Conservation (phyloP, 2,113 vertebrate species). For the Eretmochelys imbricata region DNA sequence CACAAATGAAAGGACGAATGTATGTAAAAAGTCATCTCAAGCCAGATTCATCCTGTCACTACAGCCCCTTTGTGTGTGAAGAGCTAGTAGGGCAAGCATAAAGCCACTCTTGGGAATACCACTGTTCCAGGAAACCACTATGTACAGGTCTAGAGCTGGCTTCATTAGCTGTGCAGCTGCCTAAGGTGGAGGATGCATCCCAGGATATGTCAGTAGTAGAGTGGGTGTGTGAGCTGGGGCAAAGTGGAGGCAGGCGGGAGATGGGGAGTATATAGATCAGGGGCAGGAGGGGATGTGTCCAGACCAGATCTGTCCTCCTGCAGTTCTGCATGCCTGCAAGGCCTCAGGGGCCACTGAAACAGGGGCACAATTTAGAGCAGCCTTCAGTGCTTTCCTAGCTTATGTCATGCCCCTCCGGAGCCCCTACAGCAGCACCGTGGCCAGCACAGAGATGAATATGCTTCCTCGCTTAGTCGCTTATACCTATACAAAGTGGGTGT, state of each 20-base stretch:
- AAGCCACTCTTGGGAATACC: fast-evolving
- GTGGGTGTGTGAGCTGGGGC: not conserved
- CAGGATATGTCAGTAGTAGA: not conserved
- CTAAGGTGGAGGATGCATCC: not conserved
- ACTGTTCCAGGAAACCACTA: not conserved
- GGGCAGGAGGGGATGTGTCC: fast-evolving
- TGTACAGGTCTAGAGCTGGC: not conserved
- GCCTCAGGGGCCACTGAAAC: not conserved
- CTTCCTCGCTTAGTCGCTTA: not conserved
- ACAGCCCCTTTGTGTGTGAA: not conserved
- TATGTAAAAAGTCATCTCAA: not conserved
- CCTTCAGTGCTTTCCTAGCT: not conserved
- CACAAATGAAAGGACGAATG: not conserved
- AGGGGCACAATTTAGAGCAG: fast-evolving
- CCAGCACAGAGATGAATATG: not conserved
- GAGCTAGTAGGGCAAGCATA: not conserved
- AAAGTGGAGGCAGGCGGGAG: not conserved
- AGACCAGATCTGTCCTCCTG: not conserved
- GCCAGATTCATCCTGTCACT: not conserved
- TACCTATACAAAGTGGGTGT: not conserved
- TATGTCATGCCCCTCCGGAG: not conserved
- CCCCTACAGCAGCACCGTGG: not conserved
- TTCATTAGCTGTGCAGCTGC: fast-evolving
- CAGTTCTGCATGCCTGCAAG: fast-evolving
- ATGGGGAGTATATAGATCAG: fast-evolving